phyloP scores from a whole-genome alignment of 2,797 vertebrate species.

The Crocodylus rhombifer region DNA sequence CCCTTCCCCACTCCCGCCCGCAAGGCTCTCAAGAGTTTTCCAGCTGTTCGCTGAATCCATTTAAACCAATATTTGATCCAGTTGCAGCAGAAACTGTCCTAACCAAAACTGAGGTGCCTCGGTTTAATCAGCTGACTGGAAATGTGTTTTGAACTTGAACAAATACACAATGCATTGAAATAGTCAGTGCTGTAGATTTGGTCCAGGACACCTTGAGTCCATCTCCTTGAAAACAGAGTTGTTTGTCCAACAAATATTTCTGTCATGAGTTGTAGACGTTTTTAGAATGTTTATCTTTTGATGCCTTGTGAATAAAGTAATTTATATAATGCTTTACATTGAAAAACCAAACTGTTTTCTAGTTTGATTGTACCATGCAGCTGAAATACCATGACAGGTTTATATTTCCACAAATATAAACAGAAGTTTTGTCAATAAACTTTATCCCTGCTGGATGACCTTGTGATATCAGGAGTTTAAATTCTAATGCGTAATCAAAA shows the following conservation, averaged over 20 bases:
- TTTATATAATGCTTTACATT: conserved; percentile 75
- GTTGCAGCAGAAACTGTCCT: neutral
- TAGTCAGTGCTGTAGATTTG: neutral
- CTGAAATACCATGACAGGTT: conserved; percentile 51
- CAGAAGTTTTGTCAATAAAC: conserved; percentile 63
- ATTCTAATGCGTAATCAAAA: conserved; percentile 23
- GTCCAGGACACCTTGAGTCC: neutral
- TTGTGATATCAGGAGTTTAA: conserved; percentile 54
- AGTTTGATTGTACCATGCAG: conserved; percentile 62
- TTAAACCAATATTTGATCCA: neutral
- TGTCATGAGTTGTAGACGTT: neutral
- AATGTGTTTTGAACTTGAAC: conserved; percentile 49
- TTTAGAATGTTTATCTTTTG: conserved; percentile 46
- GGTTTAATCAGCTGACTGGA: conserved; percentile 33
- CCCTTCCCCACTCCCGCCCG: too few relatives aligned
- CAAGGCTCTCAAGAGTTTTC: neutral
- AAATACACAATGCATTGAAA: neutral
- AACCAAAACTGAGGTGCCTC: neutral
- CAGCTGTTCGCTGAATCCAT: neutral
- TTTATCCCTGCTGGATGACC: neutral
- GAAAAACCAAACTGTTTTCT: conserved; percentile 65
- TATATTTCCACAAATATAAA: conserved; percentile 55
- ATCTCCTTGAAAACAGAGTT: conserved; percentile 10
- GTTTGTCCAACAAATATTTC: neutral
- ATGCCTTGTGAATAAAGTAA: conserved; percentile 64